These are phyloP conservation scores for Cromileptes altivelis DNA, from an alignment of 2,113 vertebrate species.

Conservation along the genomic window DNA sequence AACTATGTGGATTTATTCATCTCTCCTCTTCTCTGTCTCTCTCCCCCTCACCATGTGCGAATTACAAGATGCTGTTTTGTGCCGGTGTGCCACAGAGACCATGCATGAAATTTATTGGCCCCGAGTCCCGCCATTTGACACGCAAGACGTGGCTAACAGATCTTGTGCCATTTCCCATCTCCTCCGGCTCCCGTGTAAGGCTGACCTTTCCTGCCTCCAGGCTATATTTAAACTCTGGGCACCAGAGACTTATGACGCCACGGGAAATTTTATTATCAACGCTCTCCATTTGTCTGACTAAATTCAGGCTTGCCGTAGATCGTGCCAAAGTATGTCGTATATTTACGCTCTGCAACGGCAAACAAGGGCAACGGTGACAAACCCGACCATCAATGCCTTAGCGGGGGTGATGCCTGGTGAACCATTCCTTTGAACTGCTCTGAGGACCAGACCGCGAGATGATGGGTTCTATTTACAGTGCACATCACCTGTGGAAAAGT, in stretches of 20 bases:
- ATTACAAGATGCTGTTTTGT: constrained; percentile 63
- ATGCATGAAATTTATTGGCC: constrained; percentile 69
- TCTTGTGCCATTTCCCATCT: constrained; percentile 70
- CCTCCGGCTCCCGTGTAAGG: constrained; percentile 57
- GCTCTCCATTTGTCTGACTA: constrained; percentile 75
- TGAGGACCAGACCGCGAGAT: constrained; percentile 2
- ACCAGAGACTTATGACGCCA: constrained; percentile 69
- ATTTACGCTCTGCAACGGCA: constrained; percentile 64
- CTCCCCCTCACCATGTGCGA: constrained; percentile 34
- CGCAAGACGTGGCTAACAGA: constrained; percentile 69
- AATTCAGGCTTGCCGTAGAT: constrained; percentile 67
- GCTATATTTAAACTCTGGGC: constrained; percentile 81
- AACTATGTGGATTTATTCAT: constrained; percentile 39
- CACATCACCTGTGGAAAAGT: constrained; percentile 15
- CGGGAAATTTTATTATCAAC: constrained; percentile 76
- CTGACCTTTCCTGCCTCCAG: constrained; percentile 78
- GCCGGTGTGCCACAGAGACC: constrained; percentile 51
- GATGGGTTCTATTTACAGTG: constrained; percentile 52
- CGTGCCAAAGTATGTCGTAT: constrained; percentile 44
- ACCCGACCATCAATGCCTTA: constrained; percentile 42
- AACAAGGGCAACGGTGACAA: constrained; percentile 70
- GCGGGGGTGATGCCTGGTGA: constrained; percentile 32
- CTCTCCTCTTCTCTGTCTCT: constrained; percentile 12
- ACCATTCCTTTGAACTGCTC: constrained; percentile 43
- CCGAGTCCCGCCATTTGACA: constrained; percentile 68